These are phyloP conservation scores for Paralvinella palmiformis DNA, from an alignment of 1,140 invertebrate species.

Conservation along the genomic window DNA sequence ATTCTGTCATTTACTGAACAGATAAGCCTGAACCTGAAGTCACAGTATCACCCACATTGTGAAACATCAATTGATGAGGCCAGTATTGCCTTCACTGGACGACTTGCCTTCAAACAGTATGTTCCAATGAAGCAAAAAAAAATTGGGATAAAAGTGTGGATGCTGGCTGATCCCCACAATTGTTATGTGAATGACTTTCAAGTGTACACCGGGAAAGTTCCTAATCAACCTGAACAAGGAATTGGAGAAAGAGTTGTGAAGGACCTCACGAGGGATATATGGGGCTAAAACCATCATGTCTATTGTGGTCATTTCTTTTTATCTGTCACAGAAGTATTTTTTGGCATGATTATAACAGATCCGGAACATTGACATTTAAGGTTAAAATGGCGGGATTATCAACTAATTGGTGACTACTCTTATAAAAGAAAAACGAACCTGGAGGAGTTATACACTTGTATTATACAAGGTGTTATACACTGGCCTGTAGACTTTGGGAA, in stretches of 20 bases:
- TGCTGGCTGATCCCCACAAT: conserved; percentile 26
- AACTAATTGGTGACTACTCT: background rate
- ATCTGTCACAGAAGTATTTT: background rate
- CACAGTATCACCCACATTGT: conserved; percentile 1
- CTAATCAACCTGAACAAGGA: background rate
- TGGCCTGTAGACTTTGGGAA: background rate
- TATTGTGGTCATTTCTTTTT: background rate
- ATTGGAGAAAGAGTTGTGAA: background rate
- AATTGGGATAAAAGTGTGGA: conserved; percentile 40
- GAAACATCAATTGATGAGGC: conserved; percentile 14
- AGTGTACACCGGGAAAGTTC: background rate
- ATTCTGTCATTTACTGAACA: too few species aligned
- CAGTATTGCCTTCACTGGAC: conserved; percentile 14
- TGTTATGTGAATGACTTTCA: background rate
- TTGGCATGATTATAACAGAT: background rate
- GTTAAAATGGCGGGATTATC: background rate
- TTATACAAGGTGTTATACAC: background rate
- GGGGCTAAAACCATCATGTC: background rate
- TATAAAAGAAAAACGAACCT: background rate
- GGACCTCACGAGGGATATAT: background rate
- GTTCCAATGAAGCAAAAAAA: conserved; percentile 39
- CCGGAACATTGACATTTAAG: background rate
- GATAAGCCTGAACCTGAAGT: background rate
- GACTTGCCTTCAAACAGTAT: conserved; percentile 26
- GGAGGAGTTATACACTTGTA: background rate